Percentiles rank a stretch among this genome's conserved stretches.
phyloP scores from a whole-genome alignment of 64 coral and sea anemone species.

The Montipora foliosa region DNA sequence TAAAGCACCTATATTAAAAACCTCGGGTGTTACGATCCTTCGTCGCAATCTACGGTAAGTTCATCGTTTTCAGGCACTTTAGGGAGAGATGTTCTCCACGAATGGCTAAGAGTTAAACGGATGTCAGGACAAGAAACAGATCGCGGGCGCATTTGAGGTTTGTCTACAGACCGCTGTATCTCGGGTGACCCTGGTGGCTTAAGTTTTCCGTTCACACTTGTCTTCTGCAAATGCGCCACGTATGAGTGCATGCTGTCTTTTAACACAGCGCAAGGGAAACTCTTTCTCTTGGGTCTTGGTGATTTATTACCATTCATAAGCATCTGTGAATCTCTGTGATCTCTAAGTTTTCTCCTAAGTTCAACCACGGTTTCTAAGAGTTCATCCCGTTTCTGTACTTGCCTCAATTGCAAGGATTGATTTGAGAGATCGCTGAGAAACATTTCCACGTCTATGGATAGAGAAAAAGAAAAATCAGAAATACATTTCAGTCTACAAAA shows the following conservation, averaged over 20 bases:
- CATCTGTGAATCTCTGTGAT: slow-evolving; percentile 15
- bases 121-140: slow-evolving; percentile 84
- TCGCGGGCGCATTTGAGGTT: slow-evolving; percentile 68
- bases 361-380: slow-evolving; percentile 23
- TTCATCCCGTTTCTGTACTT: slow-evolving; percentile 27
- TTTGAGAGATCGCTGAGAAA: slow-evolving; percentile 52
- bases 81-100: slow-evolving; percentile 71
- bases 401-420: slow-evolving; percentile 21
- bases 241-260: slow-evolving; percentile 61
- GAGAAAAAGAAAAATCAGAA: neutral
- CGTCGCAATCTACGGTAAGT: slow-evolving; percentile 54
- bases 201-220: neutral
- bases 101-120: slow-evolving; percentile 41
- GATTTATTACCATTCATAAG: slow-evolving; percentile 61
- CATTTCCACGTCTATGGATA: slow-evolving; percentile 38
- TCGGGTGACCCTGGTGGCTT: slow-evolving; percentile 12
- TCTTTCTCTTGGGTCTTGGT: slow-evolving; percentile 71
- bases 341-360: slow-evolving; percentile 43
- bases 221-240: slow-evolving; percentile 29
- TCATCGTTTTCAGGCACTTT: slow-evolving; percentile 85
- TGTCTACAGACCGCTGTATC: neutral
- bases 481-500: neutral
- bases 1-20: too few relatives aligned
- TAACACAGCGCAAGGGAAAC: neutral
- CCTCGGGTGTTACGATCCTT: neutral